Percentiles rank a stretch among this genome's conserved stretches.
Conservation (phyloP, 2,888 invertebrate species). For the Microctonus hyperodae region DNA sequence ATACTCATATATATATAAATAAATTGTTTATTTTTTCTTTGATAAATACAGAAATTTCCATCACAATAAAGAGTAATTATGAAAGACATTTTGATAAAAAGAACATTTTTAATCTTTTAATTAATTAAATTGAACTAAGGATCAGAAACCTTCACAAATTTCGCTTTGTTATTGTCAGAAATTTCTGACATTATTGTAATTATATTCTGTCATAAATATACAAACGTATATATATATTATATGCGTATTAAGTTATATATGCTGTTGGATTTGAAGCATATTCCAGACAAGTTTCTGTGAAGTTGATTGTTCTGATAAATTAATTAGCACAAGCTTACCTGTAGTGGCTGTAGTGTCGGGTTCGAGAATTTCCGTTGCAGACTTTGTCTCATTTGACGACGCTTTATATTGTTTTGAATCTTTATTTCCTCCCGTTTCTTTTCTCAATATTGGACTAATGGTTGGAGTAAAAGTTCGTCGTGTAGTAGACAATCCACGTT, state of each 20-base stretch:
- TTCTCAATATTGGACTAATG: slow-evolving; percentile 52
- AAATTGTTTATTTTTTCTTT: background rate
- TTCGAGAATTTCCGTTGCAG: slow-evolving; percentile 33
- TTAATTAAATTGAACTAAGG: no score
- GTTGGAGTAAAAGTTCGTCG: slow-evolving; percentile 50
- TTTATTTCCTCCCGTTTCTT: slow-evolving; percentile 43
- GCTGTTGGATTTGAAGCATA: no score
- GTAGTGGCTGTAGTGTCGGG: slow-evolving; percentile 37
- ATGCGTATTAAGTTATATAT: background rate
- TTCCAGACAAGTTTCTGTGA: background rate
- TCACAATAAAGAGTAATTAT: background rate
- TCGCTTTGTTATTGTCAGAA: no score
- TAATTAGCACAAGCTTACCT: slow-evolving; percentile 35
- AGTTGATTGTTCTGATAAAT: background rate
- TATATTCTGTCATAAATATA: background rate
- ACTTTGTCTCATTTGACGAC: slow-evolving; percentile 36
- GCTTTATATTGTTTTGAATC: slow-evolving; percentile 41
- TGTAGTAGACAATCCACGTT: slow-evolving; percentile 52
- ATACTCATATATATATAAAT: background rate
- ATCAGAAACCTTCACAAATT: no score
- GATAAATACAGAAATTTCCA: background rate
- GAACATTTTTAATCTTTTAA: no score
- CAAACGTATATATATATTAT: background rate
- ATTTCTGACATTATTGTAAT: no score
- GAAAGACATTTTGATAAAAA: no score